Conservation (phyloP, 1,140 invertebrate genomes). For the Steinernema feltiae region DNA sequence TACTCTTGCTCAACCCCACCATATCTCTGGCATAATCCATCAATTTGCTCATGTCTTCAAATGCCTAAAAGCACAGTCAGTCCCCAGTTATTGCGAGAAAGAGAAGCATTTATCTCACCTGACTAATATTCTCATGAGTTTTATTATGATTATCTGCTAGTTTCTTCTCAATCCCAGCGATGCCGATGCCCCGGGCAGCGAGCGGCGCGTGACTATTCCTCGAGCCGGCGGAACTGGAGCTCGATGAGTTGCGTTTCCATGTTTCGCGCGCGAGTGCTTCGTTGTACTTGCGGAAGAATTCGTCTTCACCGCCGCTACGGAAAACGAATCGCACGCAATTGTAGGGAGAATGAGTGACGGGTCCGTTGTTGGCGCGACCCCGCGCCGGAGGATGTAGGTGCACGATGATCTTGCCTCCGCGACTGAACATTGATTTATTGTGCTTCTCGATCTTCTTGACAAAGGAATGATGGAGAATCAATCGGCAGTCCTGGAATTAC, state of each 20-base stretch:
- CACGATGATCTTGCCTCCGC: slow-evolving; percentile 67
- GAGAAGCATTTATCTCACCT: slow-evolving; percentile 39
- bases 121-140: slow-evolving; percentile 77
- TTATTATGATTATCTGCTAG: slow-evolving; percentile 80
- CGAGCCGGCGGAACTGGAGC: slow-evolving; percentile 48
- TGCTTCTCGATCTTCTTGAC: slow-evolving; percentile 54
- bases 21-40: slow-evolving; percentile 96
- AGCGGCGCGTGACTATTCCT: slow-evolving; percentile 37
- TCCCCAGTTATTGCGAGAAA: neutral
- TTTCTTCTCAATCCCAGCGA: slow-evolving; percentile 87
- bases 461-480: slow-evolving; percentile 55
- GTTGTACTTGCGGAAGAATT: slow-evolving; percentile 63
- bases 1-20: slow-evolving; percentile 82
- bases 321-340: slow-evolving; percentile 48
- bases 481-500: slow-evolving; percentile 49
- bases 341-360: slow-evolving; percentile 39
- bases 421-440: slow-evolving; percentile 56
- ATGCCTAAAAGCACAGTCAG: slow-evolving; percentile 68
- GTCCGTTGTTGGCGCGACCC: slow-evolving; percentile 31
- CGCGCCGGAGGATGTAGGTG: slow-evolving; percentile 66
- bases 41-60: slow-evolving; percentile 86
- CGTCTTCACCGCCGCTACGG: slow-evolving; percentile 56
- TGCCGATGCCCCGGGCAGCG: slow-evolving; percentile 64
- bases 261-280: slow-evolving; percentile 59
- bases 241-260: slow-evolving; percentile 60